phyloP scores from a whole-genome alignment of 2,113 vertebrate species.

The Anas platyrhynchos region DNA sequence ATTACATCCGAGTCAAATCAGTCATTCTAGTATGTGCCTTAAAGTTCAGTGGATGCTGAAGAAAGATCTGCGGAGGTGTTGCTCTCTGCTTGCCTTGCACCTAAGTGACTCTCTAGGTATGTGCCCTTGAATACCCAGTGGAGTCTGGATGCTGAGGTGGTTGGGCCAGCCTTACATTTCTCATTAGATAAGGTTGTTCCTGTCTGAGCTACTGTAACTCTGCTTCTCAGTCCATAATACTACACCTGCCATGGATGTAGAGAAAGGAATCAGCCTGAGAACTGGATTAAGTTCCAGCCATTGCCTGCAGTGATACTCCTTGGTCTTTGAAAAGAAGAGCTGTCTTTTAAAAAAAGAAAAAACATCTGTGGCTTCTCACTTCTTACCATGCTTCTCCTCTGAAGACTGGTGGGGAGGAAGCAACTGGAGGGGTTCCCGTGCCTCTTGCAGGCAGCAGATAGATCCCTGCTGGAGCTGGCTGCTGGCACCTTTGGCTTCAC shows the following conservation, averaged over 20 bases:
- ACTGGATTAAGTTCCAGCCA: not conserved
- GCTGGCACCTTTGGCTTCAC: not conserved
- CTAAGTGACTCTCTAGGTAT: not conserved
- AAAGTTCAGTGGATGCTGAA: not conserved
- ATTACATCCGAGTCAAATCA: not conserved
- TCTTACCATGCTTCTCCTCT: not conserved
- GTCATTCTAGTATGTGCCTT: not conserved
- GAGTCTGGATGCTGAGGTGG: not conserved
- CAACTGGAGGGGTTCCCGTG: not conserved
- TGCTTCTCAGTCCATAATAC: not conserved
- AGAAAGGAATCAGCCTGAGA: not conserved
- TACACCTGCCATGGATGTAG: not conserved
- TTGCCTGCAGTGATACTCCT: not conserved
- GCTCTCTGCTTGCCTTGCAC: not conserved
- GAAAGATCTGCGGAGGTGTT: not conserved
- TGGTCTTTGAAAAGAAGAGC: not conserved
- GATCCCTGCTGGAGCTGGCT: not conserved
- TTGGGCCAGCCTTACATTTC: not conserved
- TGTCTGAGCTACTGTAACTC: accelerated
- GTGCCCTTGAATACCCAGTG: not conserved
- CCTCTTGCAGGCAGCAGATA: accelerated
- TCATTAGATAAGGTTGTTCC: not conserved
- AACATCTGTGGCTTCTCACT: not conserved
- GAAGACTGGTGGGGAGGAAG: not conserved
- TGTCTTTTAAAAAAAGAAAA: not conserved